These are phyloP conservation scores for Proisotoma minuta DNA, from an alignment of 2,888 invertebrate species.

Conservation along the genomic window DNA sequence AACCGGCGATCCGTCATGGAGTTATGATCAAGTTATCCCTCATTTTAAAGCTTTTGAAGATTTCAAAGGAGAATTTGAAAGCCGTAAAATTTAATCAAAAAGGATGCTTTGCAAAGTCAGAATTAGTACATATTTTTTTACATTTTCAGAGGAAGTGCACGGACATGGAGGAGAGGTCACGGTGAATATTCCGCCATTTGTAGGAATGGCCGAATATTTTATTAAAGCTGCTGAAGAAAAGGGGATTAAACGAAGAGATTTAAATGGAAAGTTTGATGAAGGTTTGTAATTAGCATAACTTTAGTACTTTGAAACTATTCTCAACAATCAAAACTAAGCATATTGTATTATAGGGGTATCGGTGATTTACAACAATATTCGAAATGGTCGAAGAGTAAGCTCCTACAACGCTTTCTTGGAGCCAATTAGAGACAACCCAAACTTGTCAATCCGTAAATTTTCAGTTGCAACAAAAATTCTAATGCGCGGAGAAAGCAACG, in stretches of 20 bases:
- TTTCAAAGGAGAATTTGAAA: slow-evolving; percentile 21
- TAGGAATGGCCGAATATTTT: slow-evolving; percentile 32
- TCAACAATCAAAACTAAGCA: background rate
- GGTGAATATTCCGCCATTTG: slow-evolving; percentile 22
- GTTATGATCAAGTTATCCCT: slow-evolving; percentile 35
- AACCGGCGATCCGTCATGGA: slow-evolving; percentile 33
- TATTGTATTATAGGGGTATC: slow-evolving; percentile 32
- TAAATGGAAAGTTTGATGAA: slow-evolving; percentile 30
- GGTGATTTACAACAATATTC: slow-evolving; percentile 25
- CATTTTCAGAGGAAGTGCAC: slow-evolving; percentile 28
- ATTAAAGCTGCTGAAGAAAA: slow-evolving; percentile 27
- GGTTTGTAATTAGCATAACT: slow-evolving; percentile 8
- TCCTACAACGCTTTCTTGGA: slow-evolving; percentile 38
- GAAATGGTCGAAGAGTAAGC: slow-evolving; percentile 34
- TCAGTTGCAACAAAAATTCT: slow-evolving; percentile 38
- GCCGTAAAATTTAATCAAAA: background rate
- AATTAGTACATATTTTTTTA: too few relatives aligned
- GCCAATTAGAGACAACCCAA: slow-evolving; percentile 24
- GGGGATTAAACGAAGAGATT: slow-evolving; percentile 27
- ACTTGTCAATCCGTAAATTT: slow-evolving; percentile 37
- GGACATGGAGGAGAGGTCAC: slow-evolving; percentile 31
- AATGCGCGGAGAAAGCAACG: slow-evolving; percentile 27
- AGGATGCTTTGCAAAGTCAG: too few relatives aligned
- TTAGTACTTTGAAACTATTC: background rate
- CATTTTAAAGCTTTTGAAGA: slow-evolving; percentile 34